Evolutionary conservation across 2,888 invertebrate species (phyloP).

Genomic region (Lycia hirtaria): DNA sequence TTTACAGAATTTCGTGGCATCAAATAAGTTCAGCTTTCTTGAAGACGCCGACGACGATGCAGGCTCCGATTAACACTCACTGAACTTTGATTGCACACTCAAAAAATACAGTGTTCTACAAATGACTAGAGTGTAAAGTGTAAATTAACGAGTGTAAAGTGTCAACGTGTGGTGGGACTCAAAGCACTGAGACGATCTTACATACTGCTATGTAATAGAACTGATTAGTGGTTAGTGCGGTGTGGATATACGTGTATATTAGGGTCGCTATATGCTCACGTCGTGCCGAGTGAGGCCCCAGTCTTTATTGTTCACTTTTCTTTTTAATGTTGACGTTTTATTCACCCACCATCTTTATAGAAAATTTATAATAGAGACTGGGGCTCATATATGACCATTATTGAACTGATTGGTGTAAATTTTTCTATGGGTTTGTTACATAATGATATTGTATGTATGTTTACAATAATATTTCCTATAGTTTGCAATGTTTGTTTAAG

Average conservation of each 20-base stretch:
- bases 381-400: slow-evolving; percentile 72
- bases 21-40: slow-evolving; percentile 91
- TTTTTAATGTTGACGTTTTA: not conserved
- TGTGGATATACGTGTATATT: slow-evolving; percentile 69
- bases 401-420: slow-evolving; percentile 82
- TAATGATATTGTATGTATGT: slow-evolving; percentile 58
- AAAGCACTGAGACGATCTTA: slow-evolving; percentile 67
- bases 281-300: slow-evolving; percentile 74
- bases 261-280: slow-evolving; percentile 70
- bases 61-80: slow-evolving; percentile 70
- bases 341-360: slow-evolving; percentile 17
- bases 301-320: slow-evolving; percentile 59
- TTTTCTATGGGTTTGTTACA: slow-evolving; percentile 82
- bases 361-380: slow-evolving; percentile 63
- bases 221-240: slow-evolving; percentile 73
- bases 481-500: slow-evolving; percentile 30
- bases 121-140: slow-evolving; percentile 81
- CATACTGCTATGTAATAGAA: slow-evolving; percentile 75
- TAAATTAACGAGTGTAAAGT: slow-evolving; percentile 78
- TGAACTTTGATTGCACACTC: slow-evolving; percentile 52
- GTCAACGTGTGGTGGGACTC: slow-evolving; percentile 66
- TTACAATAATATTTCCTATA: slow-evolving; percentile 37
- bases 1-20: slow-evolving; percentile 89
- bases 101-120: slow-evolving; percentile 60
- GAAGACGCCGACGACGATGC: slow-evolving; percentile 88